Conservation (phyloP, 2,888 invertebrate genomes). For the Scaptomyza polygonia region DNA sequence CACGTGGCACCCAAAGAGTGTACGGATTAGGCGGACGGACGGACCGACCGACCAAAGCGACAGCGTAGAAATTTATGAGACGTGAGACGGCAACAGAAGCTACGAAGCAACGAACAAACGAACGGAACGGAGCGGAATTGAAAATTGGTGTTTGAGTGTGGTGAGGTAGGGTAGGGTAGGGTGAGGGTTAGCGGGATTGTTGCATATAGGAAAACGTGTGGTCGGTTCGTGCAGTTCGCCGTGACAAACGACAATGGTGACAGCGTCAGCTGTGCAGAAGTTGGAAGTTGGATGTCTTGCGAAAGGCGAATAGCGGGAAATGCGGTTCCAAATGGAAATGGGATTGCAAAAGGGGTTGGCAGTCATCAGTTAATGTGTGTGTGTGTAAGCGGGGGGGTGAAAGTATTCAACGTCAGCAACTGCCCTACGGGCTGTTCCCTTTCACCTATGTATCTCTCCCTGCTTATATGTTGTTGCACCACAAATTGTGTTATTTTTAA, state of each 20-base stretch:
- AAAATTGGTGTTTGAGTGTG: conserved; percentile 7
- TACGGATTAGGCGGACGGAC: conserved; percentile 68
- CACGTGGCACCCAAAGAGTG: conserved; percentile 65
- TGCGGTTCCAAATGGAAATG: conserved; percentile 44
- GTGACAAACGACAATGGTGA: conserved; percentile 68
- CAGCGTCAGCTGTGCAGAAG: conserved; percentile 63
- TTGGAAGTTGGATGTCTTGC: background rate
- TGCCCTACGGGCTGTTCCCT: conserved; percentile 4
- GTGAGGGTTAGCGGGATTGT: background rate
- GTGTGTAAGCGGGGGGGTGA: conserved; percentile 7
- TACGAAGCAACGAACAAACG: conserved; percentile 21
- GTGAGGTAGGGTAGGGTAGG: background rate
- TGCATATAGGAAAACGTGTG: conserved; percentile 8
- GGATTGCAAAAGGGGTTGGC: conserved; percentile 2
- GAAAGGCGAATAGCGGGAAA: conserved; percentile 3
- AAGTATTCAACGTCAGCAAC: conserved; percentile 42
- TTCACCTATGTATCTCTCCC: background rate
- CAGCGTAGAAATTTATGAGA: conserved; percentile 72
- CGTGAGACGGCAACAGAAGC: conserved; percentile 44
- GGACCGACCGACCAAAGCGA: conserved; percentile 62
- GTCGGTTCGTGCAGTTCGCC: conserved; percentile 41
- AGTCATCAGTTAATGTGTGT: background rate
- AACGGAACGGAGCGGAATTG: conserved; percentile 6
- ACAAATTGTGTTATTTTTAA: conserved; percentile 52
- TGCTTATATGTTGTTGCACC: conserved; percentile 14